Conservation (phyloP, 2,888 invertebrate genomes). For the Meteorus colon region DNA sequence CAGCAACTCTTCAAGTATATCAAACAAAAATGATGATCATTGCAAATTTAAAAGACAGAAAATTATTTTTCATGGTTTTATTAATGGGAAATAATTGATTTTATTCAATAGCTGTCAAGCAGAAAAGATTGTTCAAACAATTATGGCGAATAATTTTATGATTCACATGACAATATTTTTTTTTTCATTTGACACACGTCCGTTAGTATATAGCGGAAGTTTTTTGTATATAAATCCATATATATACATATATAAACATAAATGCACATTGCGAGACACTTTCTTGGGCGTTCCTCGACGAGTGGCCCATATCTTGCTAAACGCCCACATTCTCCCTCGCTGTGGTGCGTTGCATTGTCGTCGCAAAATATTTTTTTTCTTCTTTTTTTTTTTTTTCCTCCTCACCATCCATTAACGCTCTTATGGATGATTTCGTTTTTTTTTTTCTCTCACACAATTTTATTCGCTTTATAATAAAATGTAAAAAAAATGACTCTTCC, state of each 20-base stretch:
- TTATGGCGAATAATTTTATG: no score
- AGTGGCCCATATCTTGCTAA: conserved; percentile 66
- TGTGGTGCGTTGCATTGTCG: conserved; percentile 63
- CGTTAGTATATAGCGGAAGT: conserved; percentile 41
- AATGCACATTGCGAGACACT: conserved; percentile 45
- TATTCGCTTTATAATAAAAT: no score
- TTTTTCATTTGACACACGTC: neutral
- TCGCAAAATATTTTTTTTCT: conserved; percentile 50
- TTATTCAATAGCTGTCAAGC: no score
- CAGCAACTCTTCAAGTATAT: neutral
- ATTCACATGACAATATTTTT: neutral
- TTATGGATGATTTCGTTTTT: conserved; percentile 1
- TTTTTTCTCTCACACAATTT: neutral
- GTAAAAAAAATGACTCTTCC: conserved; percentile 9
- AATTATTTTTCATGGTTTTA: no score
- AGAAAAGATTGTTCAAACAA: no score
- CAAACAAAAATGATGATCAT: neutral
- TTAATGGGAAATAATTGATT: no score
- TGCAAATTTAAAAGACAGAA: no score
- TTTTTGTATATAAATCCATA: conserved; percentile 42
- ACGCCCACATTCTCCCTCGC: conserved; percentile 65
- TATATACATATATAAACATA: neutral
- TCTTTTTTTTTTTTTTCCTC: conserved; percentile 58
- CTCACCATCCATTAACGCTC: conserved; percentile 65
- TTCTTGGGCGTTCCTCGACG: conserved; percentile 52